phyloP scores from a whole-genome alignment of 2,113 vertebrate species.

The Crocuta crocuta region DNA sequence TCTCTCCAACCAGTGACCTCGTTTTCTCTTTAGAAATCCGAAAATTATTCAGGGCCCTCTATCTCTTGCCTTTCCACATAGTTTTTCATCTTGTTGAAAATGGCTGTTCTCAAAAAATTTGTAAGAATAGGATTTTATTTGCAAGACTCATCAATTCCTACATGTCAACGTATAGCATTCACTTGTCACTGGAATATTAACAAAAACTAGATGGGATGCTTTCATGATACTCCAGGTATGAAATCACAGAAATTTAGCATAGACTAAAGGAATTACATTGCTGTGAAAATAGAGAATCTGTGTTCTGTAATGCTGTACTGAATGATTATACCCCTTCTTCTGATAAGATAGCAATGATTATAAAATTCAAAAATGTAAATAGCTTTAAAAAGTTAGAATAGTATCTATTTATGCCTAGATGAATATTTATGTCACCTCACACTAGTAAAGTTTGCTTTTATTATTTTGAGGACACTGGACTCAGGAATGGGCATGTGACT shows the following conservation, averaged over 20 bases:
- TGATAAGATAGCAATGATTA: background rate
- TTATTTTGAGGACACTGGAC: background rate
- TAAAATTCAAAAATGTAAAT: background rate
- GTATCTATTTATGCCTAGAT: background rate
- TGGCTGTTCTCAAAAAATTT: background rate
- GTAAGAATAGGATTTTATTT: background rate
- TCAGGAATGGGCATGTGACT: background rate
- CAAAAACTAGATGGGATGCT: background rate
- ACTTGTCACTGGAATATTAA: background rate
- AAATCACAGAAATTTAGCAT: background rate
- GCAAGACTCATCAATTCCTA: background rate
- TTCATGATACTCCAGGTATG: background rate
- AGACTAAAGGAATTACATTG: background rate
- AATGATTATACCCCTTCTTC: background rate
- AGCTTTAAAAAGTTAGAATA: background rate
- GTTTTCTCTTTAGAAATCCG: background rate
- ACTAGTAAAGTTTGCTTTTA: conserved; percentile 7
- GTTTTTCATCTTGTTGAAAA: background rate
- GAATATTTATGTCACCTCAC: background rate
- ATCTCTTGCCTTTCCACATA: background rate
- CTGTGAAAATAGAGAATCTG: background rate
- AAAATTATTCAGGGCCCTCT: background rate
- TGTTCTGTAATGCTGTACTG: background rate
- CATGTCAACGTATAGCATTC: background rate
- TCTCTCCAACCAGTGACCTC: background rate